Base-by-base conservation (phyloP, 2,113 vertebrate species). In the Nansenia antarctica region DNA sequence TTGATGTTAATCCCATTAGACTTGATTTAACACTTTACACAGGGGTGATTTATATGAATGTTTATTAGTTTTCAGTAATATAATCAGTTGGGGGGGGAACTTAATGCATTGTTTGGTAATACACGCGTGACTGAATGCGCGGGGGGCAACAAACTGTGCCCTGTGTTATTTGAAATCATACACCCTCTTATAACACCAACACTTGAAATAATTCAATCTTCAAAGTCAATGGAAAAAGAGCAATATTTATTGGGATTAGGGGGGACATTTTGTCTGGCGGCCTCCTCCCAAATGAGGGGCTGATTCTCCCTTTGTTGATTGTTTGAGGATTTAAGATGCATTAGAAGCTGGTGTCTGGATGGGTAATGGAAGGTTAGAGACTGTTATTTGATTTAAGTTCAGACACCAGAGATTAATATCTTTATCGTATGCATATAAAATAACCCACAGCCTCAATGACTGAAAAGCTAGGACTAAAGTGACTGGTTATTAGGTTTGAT, bases 91-190 rank as follows among this genome's bases (percentile, higher is more conserved):
- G 81, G 85, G 37, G 42, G 87, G 90, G 91, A 93, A 92, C 91
- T 91, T 93, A 93, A 93, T 93, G 92, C 90, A 93, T 93, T 93
- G 91, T 92, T 92, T 93, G 91, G 90, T 91, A 93, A 93, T 92
- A 91, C 87, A 89, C 82, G 88, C 85, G 79, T 89, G 89, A 91
- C 88, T 91, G 89, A 89, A 92, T 91, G 20, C 87, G 86, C 88
- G 52, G 88, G 85, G 87, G 87, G 87, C 85, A 90, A 86, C 91
- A 87, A 91, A 90, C 87, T 89, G 86, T 86, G 87, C 89, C 83
- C 75, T 74, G 83, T 90, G 90, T 92, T 92, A 91, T 93, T 93
- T 93, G 91, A 92, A 92, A 91, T 91, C 88, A 93, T 93, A 93
- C 87, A 89, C 90, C 88, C 86, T 86, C 85, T 88, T 88, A 86